Percentiles rank a stretch among this genome's conserved stretches.
phyloP scores from a whole-genome alignment of 1,140 invertebrate species.

The Proales similis region DNA sequence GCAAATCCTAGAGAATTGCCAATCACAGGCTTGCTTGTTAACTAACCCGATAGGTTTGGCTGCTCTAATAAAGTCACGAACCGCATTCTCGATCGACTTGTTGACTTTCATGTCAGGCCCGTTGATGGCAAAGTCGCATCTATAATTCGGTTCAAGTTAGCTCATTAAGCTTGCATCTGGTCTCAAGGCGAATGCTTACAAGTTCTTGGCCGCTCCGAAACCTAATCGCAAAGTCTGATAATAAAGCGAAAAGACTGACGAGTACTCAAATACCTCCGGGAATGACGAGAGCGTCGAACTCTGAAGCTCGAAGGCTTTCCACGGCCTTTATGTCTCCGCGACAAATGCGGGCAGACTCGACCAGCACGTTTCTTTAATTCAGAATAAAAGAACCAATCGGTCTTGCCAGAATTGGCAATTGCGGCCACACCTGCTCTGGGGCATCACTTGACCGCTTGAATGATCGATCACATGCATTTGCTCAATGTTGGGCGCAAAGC shows the following conservation, averaged over 20 bases:
- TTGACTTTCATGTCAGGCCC: constrained; percentile 56
- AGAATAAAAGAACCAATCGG: constrained; percentile 15
- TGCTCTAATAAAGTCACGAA: constrained; percentile 57
- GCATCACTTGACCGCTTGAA: constrained; percentile 48
- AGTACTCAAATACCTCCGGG: too few species aligned
- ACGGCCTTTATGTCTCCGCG: constrained; percentile 56
- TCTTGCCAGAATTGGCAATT: background rate
- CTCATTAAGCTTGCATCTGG: background rate
- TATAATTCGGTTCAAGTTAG: constrained; percentile 40
- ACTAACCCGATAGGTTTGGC: constrained; percentile 59
- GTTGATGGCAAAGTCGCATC: constrained; percentile 58
- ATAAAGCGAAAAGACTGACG: too few species aligned
- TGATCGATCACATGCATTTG: constrained; percentile 59
- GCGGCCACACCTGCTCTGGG: constrained; percentile 37
- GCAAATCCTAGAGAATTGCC: constrained; percentile 1
- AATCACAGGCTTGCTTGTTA: background rate
- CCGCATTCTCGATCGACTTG: constrained; percentile 54
- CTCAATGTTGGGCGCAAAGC: constrained; percentile 58
- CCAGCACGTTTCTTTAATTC: constrained; percentile 56
- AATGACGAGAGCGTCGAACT: constrained; percentile 57
- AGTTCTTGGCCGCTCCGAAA: constrained; percentile 60
- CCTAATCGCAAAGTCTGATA: too few species aligned
- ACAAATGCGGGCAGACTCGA: constrained; percentile 60
- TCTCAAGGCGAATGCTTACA: constrained; percentile 54
- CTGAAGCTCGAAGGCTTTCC: constrained; percentile 49